Conservation (phyloP, 2,113 vertebrate species). For the Laticauda laticaudata region DNA sequence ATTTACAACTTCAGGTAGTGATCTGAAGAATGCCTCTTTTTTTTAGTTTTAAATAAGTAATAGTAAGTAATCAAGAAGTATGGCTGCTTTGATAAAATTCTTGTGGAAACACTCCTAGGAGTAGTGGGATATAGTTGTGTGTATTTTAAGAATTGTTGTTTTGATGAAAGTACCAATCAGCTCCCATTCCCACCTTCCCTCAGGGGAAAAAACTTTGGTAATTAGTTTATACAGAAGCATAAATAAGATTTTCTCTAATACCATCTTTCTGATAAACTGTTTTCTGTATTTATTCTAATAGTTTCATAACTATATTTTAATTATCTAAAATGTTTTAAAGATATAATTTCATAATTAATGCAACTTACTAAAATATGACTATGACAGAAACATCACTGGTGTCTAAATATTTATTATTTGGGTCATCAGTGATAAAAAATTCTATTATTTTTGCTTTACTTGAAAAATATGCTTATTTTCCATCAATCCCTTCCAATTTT, state of each 20-base stretch:
- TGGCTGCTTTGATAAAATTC: background rate
- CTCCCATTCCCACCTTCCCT: background rate
- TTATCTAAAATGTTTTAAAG: constrained; percentile 48
- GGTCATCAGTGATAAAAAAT: background rate
- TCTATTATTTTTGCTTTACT: background rate
- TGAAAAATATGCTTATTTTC: background rate
- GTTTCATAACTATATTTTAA: constrained; percentile 40
- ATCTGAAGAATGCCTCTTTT: background rate
- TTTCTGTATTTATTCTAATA: background rate
- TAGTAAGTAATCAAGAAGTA: background rate
- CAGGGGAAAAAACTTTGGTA: background rate
- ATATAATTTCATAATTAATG: background rate
- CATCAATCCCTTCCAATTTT: background rate
- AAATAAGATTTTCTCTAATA: constrained; percentile 7
- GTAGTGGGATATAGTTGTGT: background rate
- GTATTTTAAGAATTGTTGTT: background rate
- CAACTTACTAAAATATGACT: background rate
- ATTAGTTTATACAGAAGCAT: constrained; percentile 31
- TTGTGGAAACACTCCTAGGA: background rate
- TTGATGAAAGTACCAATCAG: background rate
- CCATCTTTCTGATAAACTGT: constrained; percentile 30
- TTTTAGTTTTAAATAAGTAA: background rate
- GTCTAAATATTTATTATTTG: background rate
- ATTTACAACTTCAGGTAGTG: background rate
- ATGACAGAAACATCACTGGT: background rate